Evolutionary conservation across 2,797 vertebrate genomes (phyloP), one percentile per base, ranked within the genome.

Genomic region (Hyperoplus lanceolatus): DNA sequence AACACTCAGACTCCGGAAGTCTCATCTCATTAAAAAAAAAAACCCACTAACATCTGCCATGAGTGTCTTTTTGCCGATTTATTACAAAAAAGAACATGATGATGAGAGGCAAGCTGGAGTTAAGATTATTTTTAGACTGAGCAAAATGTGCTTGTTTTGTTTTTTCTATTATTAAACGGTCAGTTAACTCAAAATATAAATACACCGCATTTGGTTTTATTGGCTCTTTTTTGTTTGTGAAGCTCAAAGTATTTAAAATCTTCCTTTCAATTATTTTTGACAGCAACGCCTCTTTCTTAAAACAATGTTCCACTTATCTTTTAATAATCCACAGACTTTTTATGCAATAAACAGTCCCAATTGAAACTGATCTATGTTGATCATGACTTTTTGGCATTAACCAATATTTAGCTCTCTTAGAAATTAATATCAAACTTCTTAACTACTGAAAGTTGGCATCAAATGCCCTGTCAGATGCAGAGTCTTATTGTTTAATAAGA

Each of bases 1-100:
- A 93, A 92, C 91, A 93, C 87, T 85, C 85, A 93, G 87, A 90
- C 90, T 93, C 91, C 94, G 93, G 94, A 95, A 95, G 95, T 95
- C 91, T 94, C 92, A 85, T 95, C 93, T 94, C 93, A 96, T 95
- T 94, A 93, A 93, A 92, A 39, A 21, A 21, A 79, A 87, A 90
- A 88, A 82, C 29, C 70, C 80, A 81, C 78, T 63, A 88, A 92
- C 91, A 94, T 94, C 95, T 95, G 93, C 83, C 85, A 70, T 73
- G 75, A 87, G 84, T 73, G 84, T 89, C 77, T 83, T 80, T 82
- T 75, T 75, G 78, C 15, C 38, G 70, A 58, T 80, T 72, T 29
- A 29, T 29, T 79, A 84, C 73, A 81, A 86, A 89, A 81, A 60
- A 21, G 78, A 69, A 75, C 70, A 8, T 29, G 69, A 66, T 0